A percentile compares a stretch with the other conserved stretches of the same genome.
Evolutionary conservation across 2,797 vertebrate genomes (phyloP).

Genomic region (Manis crassicaudata): DNA sequence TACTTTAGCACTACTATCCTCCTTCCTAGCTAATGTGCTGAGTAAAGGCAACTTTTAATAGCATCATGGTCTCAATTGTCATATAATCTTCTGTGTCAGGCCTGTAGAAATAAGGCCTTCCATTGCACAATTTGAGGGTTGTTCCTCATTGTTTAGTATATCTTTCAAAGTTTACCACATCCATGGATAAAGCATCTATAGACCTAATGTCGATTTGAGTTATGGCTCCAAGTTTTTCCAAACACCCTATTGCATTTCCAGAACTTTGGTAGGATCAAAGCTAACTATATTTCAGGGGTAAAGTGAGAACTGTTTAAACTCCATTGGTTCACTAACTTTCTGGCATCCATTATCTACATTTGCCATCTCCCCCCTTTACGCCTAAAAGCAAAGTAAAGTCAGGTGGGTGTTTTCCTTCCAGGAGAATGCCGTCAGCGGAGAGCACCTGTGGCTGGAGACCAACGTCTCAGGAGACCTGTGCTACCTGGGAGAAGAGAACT

Average conservation of each 20-base stretch:
- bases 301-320: neutral
- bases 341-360: neutral
- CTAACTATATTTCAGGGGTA: neutral
- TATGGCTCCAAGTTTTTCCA: neutral
- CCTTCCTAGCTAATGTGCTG: neutral
- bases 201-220: neutral
- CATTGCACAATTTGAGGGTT: neutral
- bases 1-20: neutral
- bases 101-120: neutral
- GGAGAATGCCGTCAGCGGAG: constrained; percentile 97
- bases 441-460: constrained; percentile 98
- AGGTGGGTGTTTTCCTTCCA: constrained; percentile 78
- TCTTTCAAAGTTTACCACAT: neutral
- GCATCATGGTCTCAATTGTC: neutral
- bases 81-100: neutral
- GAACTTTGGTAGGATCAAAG: neutral
- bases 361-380: neutral
- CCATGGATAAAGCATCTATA: neutral
- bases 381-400: constrained; percentile 52
- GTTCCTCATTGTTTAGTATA: neutral
- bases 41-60: constrained; percentile 20
- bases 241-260: neutral
- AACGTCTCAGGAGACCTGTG: constrained; percentile 98
- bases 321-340: neutral
- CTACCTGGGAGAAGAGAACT: constrained; percentile 97